Conservation (phyloP, 2,797 vertebrate species). For the Botia kubotai region DNA sequence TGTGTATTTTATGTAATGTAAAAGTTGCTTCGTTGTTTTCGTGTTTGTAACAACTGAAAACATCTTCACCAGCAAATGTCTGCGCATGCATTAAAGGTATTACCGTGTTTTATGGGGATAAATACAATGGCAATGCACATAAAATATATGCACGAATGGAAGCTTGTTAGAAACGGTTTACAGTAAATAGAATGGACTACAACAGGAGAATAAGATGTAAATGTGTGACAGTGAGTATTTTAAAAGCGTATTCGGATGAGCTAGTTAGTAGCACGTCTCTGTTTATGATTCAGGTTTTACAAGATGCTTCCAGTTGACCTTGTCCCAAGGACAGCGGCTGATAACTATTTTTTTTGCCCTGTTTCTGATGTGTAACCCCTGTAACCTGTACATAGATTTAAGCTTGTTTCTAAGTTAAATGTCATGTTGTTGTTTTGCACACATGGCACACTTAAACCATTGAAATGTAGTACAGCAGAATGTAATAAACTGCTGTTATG, state of each 20-base stretch:
- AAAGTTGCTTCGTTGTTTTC: not conserved
- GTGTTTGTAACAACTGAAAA: not conserved
- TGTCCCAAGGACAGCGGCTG: slow-evolving; percentile 61
- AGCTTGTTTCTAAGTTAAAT: not conserved
- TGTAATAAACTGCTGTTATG: not conserved
- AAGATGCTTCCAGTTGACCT: slow-evolving; percentile 69
- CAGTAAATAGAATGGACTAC: not conserved
- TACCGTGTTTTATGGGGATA: not conserved
- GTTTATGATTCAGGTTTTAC: slow-evolving; percentile 71
- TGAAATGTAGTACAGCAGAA: not conserved
- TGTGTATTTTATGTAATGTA: slow-evolving; percentile 6
- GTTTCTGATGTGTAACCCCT: slow-evolving; percentile 10
- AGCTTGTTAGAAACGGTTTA: not conserved
- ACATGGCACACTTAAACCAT: not conserved
- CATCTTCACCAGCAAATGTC: not conserved
- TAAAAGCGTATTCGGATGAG: slow-evolving; percentile 64
- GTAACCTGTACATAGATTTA: not conserved
- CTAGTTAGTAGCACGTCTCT: slow-evolving; percentile 61
- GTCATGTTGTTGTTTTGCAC: not conserved
- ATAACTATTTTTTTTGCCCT: slow-evolving; percentile 21
- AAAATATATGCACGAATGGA: not conserved
- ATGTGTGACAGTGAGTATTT: slow-evolving; percentile 39
- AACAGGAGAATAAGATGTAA: slow-evolving; percentile 3
- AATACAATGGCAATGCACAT: not conserved
- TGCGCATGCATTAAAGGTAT: not conserved